A percentile compares a stretch with the other conserved stretches of the same genome.
phyloP scores from a whole-genome alignment of 2,113 vertebrate genomes.

The Spermophilus dauricus region DNA sequence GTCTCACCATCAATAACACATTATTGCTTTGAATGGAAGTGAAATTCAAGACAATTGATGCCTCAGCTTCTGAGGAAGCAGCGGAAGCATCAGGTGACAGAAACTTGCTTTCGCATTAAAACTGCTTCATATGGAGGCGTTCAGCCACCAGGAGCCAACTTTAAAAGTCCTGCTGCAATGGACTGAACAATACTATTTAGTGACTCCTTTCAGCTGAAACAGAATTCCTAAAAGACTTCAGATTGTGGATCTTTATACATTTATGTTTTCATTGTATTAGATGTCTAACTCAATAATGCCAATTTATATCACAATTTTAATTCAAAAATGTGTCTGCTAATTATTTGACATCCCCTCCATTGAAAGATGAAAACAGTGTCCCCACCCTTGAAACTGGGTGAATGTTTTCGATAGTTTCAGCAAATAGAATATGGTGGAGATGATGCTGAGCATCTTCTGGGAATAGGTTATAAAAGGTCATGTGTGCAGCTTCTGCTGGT shows the following conservation, averaged over 20 bases:
- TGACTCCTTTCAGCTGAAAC: conserved; percentile 59
- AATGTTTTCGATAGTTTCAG: not conserved
- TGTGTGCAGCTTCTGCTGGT: not conserved
- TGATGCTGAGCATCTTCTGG: not conserved
- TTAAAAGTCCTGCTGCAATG: conserved; percentile 54
- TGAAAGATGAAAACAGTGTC: not conserved
- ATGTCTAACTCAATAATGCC: not conserved
- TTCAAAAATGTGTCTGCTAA: conserved; percentile 8
- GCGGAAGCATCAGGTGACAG: not conserved
- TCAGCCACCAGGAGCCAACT: not conserved
- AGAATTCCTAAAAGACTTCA: conserved; percentile 3
- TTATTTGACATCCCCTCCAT: not conserved
- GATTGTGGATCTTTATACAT: not conserved
- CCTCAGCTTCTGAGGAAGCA: conserved; percentile 68
- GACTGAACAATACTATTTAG: conserved; percentile 51
- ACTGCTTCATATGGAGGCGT: not conserved
- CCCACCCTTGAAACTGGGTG: not conserved
- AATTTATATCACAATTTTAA: not conserved
- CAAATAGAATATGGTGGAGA: not conserved
- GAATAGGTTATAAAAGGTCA: not conserved
- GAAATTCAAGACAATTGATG: conserved; percentile 76
- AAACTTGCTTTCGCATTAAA: conserved; percentile 9
- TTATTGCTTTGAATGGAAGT: conserved; percentile 78
- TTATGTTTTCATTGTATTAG: not conserved
- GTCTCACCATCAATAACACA: conserved; percentile 81